Conservation (phyloP, 2,888 invertebrate species). For the Spisula solida region DNA sequence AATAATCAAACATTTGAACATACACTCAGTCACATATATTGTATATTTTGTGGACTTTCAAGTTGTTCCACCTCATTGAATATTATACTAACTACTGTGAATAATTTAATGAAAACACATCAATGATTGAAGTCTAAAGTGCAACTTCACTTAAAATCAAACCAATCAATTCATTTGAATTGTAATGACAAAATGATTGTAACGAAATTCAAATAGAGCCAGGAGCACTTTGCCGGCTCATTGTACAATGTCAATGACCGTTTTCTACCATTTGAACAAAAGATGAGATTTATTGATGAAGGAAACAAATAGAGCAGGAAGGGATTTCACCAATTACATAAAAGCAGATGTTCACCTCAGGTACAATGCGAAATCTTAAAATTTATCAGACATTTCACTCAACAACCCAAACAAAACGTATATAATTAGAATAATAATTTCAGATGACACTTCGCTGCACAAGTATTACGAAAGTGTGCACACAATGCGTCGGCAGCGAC, state of each 20-base stretch:
- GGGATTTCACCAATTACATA: background rate
- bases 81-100: too few relatives aligned
- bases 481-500: background rate
- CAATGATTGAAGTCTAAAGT: too few relatives aligned
- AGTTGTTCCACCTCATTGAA: too few relatives aligned
- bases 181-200: too few relatives aligned
- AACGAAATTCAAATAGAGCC: too few relatives aligned
- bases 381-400: background rate
- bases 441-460: background rate
- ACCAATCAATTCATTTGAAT: too few relatives aligned
- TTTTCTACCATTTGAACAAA: background rate
- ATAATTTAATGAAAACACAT: too few relatives aligned
- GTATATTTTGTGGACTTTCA: too few relatives aligned
- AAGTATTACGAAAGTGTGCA: background rate
- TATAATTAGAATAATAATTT: background rate
- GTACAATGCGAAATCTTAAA: background rate
- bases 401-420: background rate
- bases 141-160: too few relatives aligned
- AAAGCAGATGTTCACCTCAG: background rate
- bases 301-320: background rate
- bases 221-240: too few relatives aligned
- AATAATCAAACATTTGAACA: too few relatives aligned
- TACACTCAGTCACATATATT: too few relatives aligned
- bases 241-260: background rate
- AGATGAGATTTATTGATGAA: background rate